A percentile compares a stretch with the other conserved stretches of the same genome.
These are phyloP conservation scores for Carassius auratus DNA, from an alignment of 2,113 vertebrate species.

Conservation along the genomic window DNA sequence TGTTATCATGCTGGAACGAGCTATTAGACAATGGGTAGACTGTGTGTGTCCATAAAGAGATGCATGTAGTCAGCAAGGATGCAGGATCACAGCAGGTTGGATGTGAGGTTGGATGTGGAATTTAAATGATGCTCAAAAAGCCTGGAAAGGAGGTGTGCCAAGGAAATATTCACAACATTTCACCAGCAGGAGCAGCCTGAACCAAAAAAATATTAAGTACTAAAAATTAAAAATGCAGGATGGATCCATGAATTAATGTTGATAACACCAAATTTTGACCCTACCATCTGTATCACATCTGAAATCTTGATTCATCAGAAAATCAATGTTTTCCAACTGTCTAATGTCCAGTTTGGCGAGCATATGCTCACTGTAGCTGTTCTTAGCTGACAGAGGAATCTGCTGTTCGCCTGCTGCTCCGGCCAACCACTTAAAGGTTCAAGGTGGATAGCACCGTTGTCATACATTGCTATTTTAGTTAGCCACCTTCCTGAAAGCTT, in stretches of 20 bases:
- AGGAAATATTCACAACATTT: background rate
- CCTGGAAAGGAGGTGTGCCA: background rate
- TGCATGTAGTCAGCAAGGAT: background rate
- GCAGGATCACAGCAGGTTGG: background rate
- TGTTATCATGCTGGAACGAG: background rate
- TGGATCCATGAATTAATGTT: background rate
- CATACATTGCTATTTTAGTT: slow-evolving; percentile 17
- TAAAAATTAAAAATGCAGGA: background rate
- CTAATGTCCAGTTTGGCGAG: background rate
- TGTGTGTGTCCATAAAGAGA: background rate
- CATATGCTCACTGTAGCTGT: background rate
- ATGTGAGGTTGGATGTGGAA: background rate
- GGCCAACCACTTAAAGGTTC: background rate
- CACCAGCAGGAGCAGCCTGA: background rate
- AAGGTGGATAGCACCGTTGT: background rate
- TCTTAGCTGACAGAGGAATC: background rate
- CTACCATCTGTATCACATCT: background rate
- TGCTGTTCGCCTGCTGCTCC: background rate
- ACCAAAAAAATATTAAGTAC: too few relatives aligned
- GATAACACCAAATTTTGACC: slow-evolving; percentile 1
- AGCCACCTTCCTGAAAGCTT: background rate
- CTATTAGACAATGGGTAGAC: background rate
- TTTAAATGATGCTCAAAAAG: slow-evolving; percentile 4
- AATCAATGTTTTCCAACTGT: background rate
- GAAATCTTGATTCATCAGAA: background rate